These are phyloP conservation scores for Leptinotarsa rubiginosa DNA, from an alignment of 2,888 invertebrate species.

Conservation along the genomic window DNA sequence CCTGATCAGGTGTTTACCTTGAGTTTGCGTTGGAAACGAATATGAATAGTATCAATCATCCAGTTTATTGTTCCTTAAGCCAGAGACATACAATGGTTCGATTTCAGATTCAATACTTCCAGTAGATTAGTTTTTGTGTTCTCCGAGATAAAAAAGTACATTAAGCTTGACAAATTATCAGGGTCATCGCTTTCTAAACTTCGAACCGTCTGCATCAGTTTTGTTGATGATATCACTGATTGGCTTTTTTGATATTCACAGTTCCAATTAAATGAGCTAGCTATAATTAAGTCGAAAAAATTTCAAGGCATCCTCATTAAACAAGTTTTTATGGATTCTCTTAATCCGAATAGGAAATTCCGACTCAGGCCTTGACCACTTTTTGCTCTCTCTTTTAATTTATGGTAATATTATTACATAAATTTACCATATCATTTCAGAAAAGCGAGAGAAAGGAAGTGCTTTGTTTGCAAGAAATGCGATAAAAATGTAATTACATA, in stretches of 20 bases:
- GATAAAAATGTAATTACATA: slow-evolving; percentile 5
- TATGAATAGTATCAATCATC: no score
- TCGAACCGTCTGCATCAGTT: neutral
- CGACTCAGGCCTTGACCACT: slow-evolving; percentile 11
- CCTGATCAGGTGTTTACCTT: no score
- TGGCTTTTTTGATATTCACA: neutral
- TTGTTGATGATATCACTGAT: slow-evolving; percentile 4
- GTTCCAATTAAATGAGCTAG: neutral
- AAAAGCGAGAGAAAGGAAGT: slow-evolving; percentile 6
- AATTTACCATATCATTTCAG: neutral
- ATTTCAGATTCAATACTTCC: no score
- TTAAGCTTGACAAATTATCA: neutral
- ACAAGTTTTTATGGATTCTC: slow-evolving; percentile 12
- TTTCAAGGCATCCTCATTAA: slow-evolving; percentile 11
- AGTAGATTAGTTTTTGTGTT: no score
- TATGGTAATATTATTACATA: slow-evolving; percentile 1
- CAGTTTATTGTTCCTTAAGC: no score
- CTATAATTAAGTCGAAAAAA: slow-evolving; percentile 2
- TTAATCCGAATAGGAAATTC: slow-evolving; percentile 15
- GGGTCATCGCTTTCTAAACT: neutral
- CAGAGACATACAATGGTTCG: no score
- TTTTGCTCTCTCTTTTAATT: slow-evolving; percentile 16
- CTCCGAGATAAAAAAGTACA: no score
- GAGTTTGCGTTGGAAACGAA: no score
- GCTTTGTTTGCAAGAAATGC: slow-evolving; percentile 6